Conservation (phyloP, 2,888 invertebrate genomes). For the Leptarthrus brevirostris region DNA sequence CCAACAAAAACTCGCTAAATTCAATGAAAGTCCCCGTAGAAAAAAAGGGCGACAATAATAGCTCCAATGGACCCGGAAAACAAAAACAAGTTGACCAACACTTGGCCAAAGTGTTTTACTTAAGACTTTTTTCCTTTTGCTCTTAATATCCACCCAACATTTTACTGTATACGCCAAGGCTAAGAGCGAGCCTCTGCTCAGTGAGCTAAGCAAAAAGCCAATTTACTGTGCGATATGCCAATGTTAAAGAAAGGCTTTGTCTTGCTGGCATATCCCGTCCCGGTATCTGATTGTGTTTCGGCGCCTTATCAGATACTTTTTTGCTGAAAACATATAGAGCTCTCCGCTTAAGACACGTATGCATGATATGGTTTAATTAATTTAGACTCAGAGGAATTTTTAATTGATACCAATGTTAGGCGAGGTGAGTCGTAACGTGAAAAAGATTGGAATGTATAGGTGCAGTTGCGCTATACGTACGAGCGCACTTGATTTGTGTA, state of each 20-base stretch:
- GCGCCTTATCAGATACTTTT: conserved; percentile 44
- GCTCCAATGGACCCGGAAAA: neutral
- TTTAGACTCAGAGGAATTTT: conserved; percentile 44
- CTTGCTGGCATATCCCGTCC: conserved; percentile 19
- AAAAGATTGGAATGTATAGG: conserved; percentile 18
- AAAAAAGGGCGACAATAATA: neutral
- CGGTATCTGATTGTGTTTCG: conserved; percentile 48
- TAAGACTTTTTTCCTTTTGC: neutral
- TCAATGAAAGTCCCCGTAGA: neutral
- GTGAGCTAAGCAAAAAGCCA: neutral
- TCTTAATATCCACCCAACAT: conserved; percentile 28
- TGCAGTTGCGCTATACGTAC: neutral
- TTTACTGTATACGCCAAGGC: conserved; percentile 3
- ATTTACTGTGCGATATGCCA: conserved; percentile 38
- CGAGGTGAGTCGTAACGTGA: conserved; percentile 15
- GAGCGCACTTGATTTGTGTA: neutral
- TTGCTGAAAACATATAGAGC: neutral
- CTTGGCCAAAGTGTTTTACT: conserved; percentile 15
- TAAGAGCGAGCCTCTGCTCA: conserved; percentile 8
- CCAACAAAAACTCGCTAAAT: neutral
- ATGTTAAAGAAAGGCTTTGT: conserved; percentile 14
- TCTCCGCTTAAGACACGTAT: conserved; percentile 2
- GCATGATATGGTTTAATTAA: conserved; percentile 49
- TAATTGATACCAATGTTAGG: conserved; percentile 47
- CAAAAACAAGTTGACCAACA: neutral